These are phyloP conservation scores for Macrosiphum euphorbiae DNA, from an alignment of 2,888 invertebrate species.

Conservation along the genomic window DNA sequence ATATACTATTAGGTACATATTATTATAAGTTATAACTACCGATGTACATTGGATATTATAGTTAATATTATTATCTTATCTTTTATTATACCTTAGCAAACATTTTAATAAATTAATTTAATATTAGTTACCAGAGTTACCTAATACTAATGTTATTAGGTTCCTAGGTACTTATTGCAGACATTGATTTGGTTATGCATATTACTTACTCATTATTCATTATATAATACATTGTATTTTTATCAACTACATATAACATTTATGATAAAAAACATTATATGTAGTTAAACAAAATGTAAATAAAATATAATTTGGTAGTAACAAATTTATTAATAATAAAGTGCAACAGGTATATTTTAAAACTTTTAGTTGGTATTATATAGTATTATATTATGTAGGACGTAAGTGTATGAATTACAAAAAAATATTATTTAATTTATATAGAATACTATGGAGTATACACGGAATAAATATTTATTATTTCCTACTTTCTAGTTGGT, in stretches of 20 bases:
- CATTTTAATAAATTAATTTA: not conserved
- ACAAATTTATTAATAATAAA: not conserved
- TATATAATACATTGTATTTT: not conserved
- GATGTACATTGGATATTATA: not conserved
- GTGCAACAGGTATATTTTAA: not conserved
- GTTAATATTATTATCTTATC: not conserved
- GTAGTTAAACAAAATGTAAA: not conserved
- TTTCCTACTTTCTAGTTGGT: not conserved
- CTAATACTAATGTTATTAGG: not conserved
- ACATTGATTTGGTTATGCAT: not conserved
- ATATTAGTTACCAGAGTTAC: not conserved
- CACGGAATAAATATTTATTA: not conserved
- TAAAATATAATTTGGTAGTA: not conserved
- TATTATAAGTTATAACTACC: not conserved
- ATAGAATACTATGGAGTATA: not conserved
- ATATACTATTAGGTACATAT: not conserved
- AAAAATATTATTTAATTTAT: not conserved
- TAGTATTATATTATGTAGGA: not conserved
- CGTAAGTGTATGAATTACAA: not conserved
- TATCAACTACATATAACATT: not conserved
- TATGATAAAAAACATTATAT: not conserved
- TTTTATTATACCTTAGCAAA: not conserved
- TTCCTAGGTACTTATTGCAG: not conserved
- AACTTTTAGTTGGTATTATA: not conserved
- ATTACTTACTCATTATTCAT: not conserved